Conservation (phyloP, 1,140 invertebrate genomes). For the Zaprionus davidi region DNA sequence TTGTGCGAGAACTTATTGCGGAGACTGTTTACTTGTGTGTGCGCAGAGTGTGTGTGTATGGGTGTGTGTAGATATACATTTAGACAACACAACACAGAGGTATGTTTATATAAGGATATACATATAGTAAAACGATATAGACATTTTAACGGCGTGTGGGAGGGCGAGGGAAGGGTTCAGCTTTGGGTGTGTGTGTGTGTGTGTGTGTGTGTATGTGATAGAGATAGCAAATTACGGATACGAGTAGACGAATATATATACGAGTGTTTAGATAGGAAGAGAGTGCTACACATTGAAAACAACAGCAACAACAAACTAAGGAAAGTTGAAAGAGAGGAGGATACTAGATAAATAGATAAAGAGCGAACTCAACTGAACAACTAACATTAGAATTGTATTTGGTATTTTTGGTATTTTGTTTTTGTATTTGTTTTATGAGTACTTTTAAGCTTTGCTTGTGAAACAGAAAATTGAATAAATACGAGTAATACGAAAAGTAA, state of each 20-base stretch:
- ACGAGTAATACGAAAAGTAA: slow-evolving; percentile 15
- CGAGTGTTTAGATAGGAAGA: slow-evolving; percentile 19
- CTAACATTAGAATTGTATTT: slow-evolving; percentile 28
- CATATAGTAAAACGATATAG: slow-evolving; percentile 7
- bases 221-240: slow-evolving; percentile 39
- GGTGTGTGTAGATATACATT: neutral
- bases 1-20: slow-evolving; percentile 64
- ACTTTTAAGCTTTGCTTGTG: slow-evolving; percentile 24
- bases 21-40: slow-evolving; percentile 32
- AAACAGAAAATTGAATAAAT: slow-evolving; percentile 37
- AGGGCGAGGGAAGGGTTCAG: neutral
- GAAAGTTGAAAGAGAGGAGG: neutral
- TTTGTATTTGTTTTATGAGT: slow-evolving; percentile 13
- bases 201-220: slow-evolving; percentile 21
- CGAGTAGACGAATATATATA: slow-evolving; percentile 33
- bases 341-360: slow-evolving; percentile 9
- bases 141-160: neutral
- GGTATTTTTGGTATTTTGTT: slow-evolving; percentile 9
- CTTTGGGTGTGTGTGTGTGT: slow-evolving; percentile 16
- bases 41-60: slow-evolving; percentile 5
- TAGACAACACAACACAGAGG: slow-evolving; percentile 6
- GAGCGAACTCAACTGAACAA: slow-evolving; percentile 22
- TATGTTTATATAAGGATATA: slow-evolving; percentile 7
- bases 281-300: slow-evolving; percentile 44
- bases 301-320: slow-evolving; percentile 24